Evolutionary conservation across 2,797 vertebrate species (phyloP).

Genomic region (Falco biarmicus): DNA sequence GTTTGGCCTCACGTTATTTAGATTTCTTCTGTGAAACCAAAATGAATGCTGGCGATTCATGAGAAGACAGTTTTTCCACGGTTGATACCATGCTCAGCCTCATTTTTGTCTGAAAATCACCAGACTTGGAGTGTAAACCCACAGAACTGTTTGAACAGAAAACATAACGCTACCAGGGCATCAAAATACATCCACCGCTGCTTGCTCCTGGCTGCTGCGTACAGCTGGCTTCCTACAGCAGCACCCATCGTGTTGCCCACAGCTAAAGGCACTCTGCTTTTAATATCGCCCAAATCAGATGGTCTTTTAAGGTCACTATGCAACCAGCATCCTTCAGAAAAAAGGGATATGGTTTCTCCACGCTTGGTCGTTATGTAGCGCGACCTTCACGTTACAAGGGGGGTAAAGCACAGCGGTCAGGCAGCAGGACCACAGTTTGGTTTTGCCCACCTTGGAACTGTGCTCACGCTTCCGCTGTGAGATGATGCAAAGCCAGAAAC

Average conservation of each 20-base stretch:
- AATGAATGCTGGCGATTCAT: not conserved
- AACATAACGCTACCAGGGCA: not conserved
- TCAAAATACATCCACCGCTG: accelerated
- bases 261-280: not conserved
- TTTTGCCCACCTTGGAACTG: not conserved
- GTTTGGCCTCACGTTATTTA: not conserved
- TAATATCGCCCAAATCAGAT: not conserved
- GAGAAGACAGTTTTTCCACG: not conserved
- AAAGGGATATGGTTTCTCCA: not conserved
- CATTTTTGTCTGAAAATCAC: not conserved
- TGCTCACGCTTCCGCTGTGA: not conserved
- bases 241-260: not conserved
- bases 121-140: not conserved
- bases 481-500: not conserved
- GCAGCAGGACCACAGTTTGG: not conserved
- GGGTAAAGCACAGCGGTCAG: accelerated
- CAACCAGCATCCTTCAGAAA: not conserved
- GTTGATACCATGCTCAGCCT: not conserved
- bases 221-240: not conserved
- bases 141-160: not conserved
- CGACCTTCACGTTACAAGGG: accelerated
- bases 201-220: not conserved
- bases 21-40: not conserved
- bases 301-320: not conserved
- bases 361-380: accelerated